Evolutionary conservation across 2,797 vertebrate genomes (phyloP).

Genomic region (Pteropus rufus): DNA sequence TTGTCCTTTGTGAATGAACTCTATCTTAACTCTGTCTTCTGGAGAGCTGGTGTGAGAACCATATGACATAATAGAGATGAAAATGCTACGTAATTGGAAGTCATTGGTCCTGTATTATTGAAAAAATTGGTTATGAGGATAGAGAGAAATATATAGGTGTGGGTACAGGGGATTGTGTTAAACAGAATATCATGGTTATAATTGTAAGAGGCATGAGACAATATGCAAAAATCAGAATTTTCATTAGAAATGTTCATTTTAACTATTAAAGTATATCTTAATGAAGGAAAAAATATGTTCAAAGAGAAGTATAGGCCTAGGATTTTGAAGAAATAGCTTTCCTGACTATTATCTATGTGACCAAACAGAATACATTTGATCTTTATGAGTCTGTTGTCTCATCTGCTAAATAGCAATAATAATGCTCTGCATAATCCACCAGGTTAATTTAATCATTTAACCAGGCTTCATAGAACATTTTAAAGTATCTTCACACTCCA

Average conservation of each 20-base stretch:
- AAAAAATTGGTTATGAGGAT: not conserved
- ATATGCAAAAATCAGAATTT: not conserved
- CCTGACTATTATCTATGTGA: not conserved
- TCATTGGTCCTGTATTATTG: not conserved
- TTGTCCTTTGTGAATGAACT: not conserved
- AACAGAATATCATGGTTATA: not conserved
- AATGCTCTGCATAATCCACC: not conserved
- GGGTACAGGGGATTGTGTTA: not conserved
- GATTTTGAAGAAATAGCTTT: not conserved
- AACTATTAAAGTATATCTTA: not conserved
- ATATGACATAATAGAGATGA: not conserved
- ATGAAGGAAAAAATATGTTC: not conserved
- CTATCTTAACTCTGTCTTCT: not conserved
- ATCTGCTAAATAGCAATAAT: not conserved
- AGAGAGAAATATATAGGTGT: not conserved
- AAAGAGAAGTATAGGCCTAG: not conserved
- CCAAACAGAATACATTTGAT: not conserved
- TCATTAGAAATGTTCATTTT: not conserved
- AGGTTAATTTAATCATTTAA: not conserved
- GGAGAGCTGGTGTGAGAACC: not conserved
- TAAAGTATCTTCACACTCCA: not conserved
- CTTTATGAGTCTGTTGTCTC: not conserved
- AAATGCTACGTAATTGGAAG: not conserved
- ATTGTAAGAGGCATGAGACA: not conserved
- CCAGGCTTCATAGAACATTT: not conserved